Evolutionary conservation across 2,113 vertebrate species (phyloP), one percentile per base, ranked within the genome.

Genomic region (Gallinago jamesoni): DNA sequence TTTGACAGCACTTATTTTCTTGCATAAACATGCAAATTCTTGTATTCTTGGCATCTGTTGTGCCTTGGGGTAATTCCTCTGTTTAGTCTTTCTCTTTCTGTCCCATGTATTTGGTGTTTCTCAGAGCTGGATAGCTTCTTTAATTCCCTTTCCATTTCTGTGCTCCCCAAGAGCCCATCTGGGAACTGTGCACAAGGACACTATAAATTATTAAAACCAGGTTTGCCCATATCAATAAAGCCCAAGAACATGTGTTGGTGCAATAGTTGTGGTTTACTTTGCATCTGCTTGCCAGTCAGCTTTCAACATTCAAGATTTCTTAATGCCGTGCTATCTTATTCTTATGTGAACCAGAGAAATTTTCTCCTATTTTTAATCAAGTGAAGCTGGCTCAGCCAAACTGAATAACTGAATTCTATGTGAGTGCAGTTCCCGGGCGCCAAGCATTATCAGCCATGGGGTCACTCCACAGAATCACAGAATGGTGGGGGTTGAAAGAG

Each of bases 261-360:
- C 33, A 96, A 96, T 90, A 88, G 43, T 10, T 90, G 94, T 87
- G 95, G 84, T 96, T 94, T 73, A 69, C 67, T 94, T 85, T 39
- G 80, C 41, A 48, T 92, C 48, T 69, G 50, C 77, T 95, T 94
- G 91, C 92, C 91, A 94, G 80, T 35, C 69, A 90, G 48, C 83
- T 97, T 96, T 93, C 94, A 95, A 59, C 77, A 84, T 89, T 76
- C 69, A 79, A 2, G 87, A 92, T 94, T 96, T 96, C 89, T 87
- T 96, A 76, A 92, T 47, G 33, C 16, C 18, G 95, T 1, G 0
- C 21, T 50, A 77, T 50, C 50, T 91, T 77, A 83, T 53, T 93
- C 81, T 87, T 75, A 39, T 43, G 28, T 74, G 74, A 96, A 76
- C 50, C 53, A 85, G 77, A 92, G 30, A 68, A n/a, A 50, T 69